phyloP scores from a whole-genome alignment of 2,113 vertebrate species.

The Gallinago undulata region DNA sequence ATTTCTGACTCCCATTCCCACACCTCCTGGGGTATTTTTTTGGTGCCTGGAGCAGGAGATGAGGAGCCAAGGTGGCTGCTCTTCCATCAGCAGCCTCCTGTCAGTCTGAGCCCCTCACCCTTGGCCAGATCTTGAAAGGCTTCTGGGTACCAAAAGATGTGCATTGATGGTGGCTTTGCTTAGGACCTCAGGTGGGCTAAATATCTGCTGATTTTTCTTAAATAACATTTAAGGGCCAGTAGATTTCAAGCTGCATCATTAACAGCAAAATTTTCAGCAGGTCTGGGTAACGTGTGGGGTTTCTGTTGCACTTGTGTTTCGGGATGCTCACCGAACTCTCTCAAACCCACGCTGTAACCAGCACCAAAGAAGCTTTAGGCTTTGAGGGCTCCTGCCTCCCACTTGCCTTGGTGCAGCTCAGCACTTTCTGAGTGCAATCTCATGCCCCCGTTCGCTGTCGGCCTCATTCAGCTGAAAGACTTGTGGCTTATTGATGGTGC shows the following conservation, averaged over 20 bases:
- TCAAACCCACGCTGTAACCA: background rate
- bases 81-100: background rate
- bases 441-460: rapidly evolving
- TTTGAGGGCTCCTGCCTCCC: background rate
- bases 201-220: background rate
- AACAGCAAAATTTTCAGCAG: background rate
- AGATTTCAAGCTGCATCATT: background rate
- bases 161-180: background rate
- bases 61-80: background rate
- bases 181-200: background rate
- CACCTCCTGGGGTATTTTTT: background rate
- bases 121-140: background rate
- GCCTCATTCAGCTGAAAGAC: background rate
- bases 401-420: background rate
- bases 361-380: background rate
- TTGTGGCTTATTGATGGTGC: background rate
- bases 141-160: background rate
- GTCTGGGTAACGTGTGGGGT: background rate
- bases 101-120: background rate
- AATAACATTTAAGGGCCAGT: background rate
- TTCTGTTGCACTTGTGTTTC: background rate
- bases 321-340: background rate
- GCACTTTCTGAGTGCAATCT: background rate
- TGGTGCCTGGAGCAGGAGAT: background rate
- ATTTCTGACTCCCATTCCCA: background rate